A percentile compares a stretch with the other conserved stretches of the same genome.
phyloP scores from a whole-genome alignment of 2,113 vertebrate genomes.

The Prinia subflava region DNA sequence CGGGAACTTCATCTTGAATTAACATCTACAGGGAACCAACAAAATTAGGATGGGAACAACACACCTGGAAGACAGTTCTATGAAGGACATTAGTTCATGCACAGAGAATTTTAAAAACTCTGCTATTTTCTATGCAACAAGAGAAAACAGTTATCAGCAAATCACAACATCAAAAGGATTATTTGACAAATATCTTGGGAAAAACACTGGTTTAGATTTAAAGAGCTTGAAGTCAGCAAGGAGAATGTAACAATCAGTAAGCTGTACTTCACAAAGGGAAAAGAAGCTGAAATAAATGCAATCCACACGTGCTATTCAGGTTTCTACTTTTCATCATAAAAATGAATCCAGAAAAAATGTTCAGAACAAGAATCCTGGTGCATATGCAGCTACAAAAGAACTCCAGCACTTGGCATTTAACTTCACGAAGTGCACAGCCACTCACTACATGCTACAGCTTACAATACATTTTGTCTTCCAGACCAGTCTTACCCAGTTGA shows the following conservation, averaged over 20 bases:
- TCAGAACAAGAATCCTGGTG: not conserved
- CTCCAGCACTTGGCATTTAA: slow-evolving; percentile 26
- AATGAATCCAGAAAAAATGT: not conserved
- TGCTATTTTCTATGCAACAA: not conserved
- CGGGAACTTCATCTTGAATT: not conserved
- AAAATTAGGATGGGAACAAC: not conserved
- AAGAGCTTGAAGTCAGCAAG: not conserved
- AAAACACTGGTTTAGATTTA: not conserved
- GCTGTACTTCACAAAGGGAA: not conserved
- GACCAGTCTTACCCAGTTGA: slow-evolving; percentile 65
- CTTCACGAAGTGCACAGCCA: slow-evolving; percentile 54
- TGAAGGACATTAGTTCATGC: not conserved
- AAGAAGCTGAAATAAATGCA: not conserved
- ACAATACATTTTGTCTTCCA: slow-evolving; percentile 62
- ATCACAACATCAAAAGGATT: not conserved
- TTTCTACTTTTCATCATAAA: not conserved
- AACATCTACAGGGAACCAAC: not conserved
- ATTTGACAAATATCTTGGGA: not conserved
- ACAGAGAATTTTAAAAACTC: not conserved
- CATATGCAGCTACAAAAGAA: slow-evolving; percentile 1
- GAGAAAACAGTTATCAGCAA: not conserved
- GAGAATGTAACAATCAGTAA: not conserved
- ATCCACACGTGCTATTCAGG: not conserved
- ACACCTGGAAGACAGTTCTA: not conserved
- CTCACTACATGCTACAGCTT: slow-evolving; percentile 56